These are phyloP conservation scores for Riptortus pedestris DNA, from an alignment of 1,140 invertebrate genomes.

Conservation along the genomic window DNA sequence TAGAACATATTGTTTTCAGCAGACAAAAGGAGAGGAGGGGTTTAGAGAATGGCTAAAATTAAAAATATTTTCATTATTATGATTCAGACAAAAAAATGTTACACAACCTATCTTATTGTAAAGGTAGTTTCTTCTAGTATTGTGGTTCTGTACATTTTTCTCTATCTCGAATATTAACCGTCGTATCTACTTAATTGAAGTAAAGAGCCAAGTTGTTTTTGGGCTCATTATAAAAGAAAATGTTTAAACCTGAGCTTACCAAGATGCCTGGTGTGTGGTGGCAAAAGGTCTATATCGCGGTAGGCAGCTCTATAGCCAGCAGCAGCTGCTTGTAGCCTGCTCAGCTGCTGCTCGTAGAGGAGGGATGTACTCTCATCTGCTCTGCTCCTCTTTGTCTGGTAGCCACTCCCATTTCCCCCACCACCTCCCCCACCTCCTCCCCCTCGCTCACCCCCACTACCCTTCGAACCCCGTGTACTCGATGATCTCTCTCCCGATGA, in stretches of 20 bases:
- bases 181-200: too few species aligned
- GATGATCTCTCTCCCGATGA: conserved; percentile 25
- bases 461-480: not conserved
- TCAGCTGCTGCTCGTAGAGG: conserved; percentile 24
- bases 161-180: too few species aligned
- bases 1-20: too few species aligned
- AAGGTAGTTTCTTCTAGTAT: too few species aligned
- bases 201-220: too few species aligned
- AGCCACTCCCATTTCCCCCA: conserved; percentile 1
- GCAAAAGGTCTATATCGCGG: not conserved
- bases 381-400: conserved; percentile 12
- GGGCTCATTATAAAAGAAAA: too few species aligned
- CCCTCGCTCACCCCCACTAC: conserved; percentile 8
- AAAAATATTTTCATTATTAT: too few species aligned
- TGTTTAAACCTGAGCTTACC: not conserved
- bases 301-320: not conserved
- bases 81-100: too few species aligned
- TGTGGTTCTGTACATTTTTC: too few species aligned
- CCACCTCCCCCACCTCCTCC: conserved; percentile 1
- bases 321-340: not conserved
- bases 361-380: conserved; percentile 25
- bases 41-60: too few species aligned
- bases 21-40: too few species aligned
- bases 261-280: not conserved
- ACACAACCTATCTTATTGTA: too few species aligned